Evolutionary conservation across 2,113 vertebrate genomes (phyloP).

Genomic region (Gallinago jamesoni): DNA sequence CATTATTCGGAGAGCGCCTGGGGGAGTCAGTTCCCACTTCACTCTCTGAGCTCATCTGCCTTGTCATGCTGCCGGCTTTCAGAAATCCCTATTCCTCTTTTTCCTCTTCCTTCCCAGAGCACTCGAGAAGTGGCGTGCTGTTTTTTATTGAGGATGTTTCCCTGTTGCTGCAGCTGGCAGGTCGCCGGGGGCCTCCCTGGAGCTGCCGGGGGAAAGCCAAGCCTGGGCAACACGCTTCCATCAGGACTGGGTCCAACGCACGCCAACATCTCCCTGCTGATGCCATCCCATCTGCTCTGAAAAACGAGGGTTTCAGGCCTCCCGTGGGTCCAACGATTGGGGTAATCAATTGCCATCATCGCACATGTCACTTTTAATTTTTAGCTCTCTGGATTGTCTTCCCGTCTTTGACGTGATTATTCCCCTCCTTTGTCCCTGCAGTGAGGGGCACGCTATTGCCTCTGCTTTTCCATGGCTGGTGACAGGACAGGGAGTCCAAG

Average conservation of each 20-base stretch:
- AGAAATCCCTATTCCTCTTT: neutral
- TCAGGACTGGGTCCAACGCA: rapidly evolving
- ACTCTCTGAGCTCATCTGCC: neutral
- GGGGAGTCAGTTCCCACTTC: neutral
- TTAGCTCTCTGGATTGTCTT: too few relatives aligned
- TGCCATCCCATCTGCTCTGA: neutral
- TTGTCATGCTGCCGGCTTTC: rapidly evolving
- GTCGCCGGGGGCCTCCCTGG: neutral
- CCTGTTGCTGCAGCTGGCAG: neutral
- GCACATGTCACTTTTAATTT: neutral
- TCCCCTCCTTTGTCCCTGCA: neutral
- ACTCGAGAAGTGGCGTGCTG: rapidly evolving
- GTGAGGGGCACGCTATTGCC: rapidly evolving
- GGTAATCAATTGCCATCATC: rapidly evolving
- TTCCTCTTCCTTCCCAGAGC: slow-evolving; percentile 34
- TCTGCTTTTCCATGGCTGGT: neutral
- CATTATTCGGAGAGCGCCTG: neutral
- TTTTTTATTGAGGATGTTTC: neutral
- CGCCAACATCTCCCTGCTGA: neutral
- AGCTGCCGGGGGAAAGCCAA: neutral
- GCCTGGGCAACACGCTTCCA: neutral
- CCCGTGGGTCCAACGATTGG: rapidly evolving
- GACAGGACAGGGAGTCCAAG: neutral
- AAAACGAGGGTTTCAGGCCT: rapidly evolving
- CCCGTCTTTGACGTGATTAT: rapidly evolving